phyloP scores from a whole-genome alignment of 2,888 invertebrate species.

The Drosophila putrida region DNA sequence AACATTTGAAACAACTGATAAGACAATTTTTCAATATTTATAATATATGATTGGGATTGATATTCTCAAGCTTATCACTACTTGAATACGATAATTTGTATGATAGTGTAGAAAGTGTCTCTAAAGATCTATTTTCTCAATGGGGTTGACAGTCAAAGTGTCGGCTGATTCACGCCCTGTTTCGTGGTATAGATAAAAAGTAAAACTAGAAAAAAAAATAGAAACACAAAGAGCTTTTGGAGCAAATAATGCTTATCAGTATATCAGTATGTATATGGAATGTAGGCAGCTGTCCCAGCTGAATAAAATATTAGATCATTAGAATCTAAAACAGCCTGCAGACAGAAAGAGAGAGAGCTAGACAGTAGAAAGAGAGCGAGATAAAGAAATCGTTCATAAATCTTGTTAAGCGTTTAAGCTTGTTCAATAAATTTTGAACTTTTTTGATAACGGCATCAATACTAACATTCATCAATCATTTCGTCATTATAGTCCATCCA shows the following conservation, averaged over 20 bases:
- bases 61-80: constrained; percentile 6
- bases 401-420: not conserved
- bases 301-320: constrained; percentile 27
- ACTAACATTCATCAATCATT: constrained; percentile 1
- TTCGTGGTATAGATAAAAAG: constrained; percentile 41
- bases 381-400: constrained; percentile 16
- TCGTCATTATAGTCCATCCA: not conserved
- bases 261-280: not conserved
- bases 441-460: constrained; percentile 15
- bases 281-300: not conserved
- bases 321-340: constrained; percentile 21
- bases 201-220: not conserved
- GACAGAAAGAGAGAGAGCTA: not conserved
- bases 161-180: constrained; percentile 34
- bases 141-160: constrained; percentile 8
- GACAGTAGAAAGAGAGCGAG: not conserved
- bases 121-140: constrained; percentile 9
- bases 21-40: not conserved
- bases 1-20: not conserved
- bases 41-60: not conserved
- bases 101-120: not conserved
- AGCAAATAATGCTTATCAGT: constrained; percentile 36
- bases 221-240: not conserved
- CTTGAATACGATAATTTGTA: not conserved
- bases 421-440: not conserved